These are phyloP conservation scores for Cataglyphis albicans DNA, from an alignment of 2,888 invertebrate genomes.

Conservation along the genomic window DNA sequence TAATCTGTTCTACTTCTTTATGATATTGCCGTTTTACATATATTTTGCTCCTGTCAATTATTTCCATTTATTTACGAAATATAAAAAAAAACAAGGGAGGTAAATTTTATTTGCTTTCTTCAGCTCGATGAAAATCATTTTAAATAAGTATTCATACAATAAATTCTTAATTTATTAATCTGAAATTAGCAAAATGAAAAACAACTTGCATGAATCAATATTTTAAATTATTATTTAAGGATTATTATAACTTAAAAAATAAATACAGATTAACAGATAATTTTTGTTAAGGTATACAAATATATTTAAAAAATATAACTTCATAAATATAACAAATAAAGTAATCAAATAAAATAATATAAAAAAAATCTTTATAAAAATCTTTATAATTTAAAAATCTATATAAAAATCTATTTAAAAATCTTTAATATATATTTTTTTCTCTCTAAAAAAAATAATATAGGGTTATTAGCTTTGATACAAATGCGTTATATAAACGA, in stretches of 20 bases:
- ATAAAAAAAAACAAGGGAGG: not conserved
- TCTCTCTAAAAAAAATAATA: not conserved
- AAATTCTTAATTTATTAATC: not conserved
- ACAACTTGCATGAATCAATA: not conserved
- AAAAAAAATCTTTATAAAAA: too few species aligned
- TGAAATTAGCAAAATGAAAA: not conserved
- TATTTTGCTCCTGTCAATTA: conserved; percentile 34
- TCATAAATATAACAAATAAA: not conserved
- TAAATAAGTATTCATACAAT: not conserved
- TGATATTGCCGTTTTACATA: conserved; percentile 25
- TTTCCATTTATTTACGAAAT: conserved; percentile 20
- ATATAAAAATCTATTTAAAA: too few species aligned
- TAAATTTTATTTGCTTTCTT: not conserved
- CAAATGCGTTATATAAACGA: not conserved
- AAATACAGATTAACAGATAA: not conserved
- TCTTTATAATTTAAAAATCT: too few species aligned
- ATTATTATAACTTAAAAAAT: not conserved
- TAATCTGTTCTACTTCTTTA: conserved; percentile 50
- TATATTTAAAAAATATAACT: not conserved
- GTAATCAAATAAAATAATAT: not conserved
- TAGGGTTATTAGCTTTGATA: not conserved
- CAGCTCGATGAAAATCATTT: not conserved
- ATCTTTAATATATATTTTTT: not conserved
- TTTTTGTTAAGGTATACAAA: not conserved
- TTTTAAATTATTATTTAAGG: not conserved